These are phyloP conservation scores for Scomber colias DNA, from an alignment of 2,113 vertebrate species.

Conservation along the genomic window DNA sequence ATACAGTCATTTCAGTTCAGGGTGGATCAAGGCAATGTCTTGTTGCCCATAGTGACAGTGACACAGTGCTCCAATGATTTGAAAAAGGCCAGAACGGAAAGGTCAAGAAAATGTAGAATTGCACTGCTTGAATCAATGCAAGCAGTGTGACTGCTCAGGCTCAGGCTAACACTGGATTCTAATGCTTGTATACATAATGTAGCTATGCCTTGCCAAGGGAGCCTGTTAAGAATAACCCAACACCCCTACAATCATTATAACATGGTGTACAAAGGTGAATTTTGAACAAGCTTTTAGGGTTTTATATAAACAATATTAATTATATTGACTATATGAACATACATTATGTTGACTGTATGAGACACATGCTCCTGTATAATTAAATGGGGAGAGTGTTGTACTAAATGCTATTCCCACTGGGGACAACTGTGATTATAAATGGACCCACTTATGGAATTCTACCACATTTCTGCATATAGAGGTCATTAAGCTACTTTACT, in stretches of 20 bases:
- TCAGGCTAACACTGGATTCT: not conserved
- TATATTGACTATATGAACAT: slow-evolving; percentile 36
- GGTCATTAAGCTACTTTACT: no score
- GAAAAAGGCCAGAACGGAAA: slow-evolving; percentile 7
- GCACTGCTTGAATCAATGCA: slow-evolving; percentile 3
- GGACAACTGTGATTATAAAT: slow-evolving; percentile 19
- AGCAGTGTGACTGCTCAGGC: not conserved
- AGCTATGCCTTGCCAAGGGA: slow-evolving; percentile 8
- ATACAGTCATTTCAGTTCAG: not conserved
- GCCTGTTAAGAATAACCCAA: not conserved
- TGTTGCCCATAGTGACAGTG: slow-evolving; percentile 28
- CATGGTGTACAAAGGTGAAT: slow-evolving; percentile 30
- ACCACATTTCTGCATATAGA: not conserved
- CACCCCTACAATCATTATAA: slow-evolving; percentile 8
- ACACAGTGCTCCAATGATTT: slow-evolving; percentile 7
- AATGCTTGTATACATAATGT: slow-evolving; percentile 6
- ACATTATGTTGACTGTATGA: slow-evolving; percentile 16
- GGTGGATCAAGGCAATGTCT: not conserved
- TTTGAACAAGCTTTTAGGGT: slow-evolving; percentile 35
- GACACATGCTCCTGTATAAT: slow-evolving; percentile 11
- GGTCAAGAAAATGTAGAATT: slow-evolving; percentile 18
- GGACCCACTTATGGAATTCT: not conserved
- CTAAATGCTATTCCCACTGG: slow-evolving; percentile 22
- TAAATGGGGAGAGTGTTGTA: slow-evolving; percentile 11
- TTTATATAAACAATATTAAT: slow-evolving; percentile 48